Evolutionary conservation across 2,113 vertebrate species (phyloP).

Genomic region (Phaetusa simplex): DNA sequence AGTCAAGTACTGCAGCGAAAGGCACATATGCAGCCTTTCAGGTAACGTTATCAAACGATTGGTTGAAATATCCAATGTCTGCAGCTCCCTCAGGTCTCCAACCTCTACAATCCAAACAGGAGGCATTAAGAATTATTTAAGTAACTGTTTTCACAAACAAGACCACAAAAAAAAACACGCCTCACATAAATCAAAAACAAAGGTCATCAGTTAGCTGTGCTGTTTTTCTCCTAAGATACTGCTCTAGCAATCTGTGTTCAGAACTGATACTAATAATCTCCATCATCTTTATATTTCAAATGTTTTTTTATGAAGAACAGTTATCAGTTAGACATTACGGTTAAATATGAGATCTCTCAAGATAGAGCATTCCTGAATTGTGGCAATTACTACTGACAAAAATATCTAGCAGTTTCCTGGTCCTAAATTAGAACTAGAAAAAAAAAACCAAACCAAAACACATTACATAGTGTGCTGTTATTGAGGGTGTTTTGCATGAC

Average conservation of each 20-base stretch:
- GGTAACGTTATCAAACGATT: slow-evolving; percentile 89
- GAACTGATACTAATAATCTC: background rate
- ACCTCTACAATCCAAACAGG: slow-evolving; percentile 80
- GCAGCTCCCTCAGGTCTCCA: slow-evolving; percentile 90
- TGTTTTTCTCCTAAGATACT: background rate
- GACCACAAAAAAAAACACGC: fast-evolving
- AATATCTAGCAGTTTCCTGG: background rate
- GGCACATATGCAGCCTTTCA: slow-evolving; percentile 87
- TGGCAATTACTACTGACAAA: background rate
- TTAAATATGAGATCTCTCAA: background rate
- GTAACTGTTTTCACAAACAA: background rate
- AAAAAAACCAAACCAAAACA: background rate
- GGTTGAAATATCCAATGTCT: slow-evolving; percentile 91
- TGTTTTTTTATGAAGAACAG: background rate
- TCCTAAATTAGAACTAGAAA: background rate
- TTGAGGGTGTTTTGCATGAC: background rate
- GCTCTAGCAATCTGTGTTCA: background rate
- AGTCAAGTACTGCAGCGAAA: slow-evolving; percentile 92
- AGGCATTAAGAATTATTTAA: background rate
- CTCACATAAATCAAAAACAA: fast-evolving
- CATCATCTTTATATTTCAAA: background rate
- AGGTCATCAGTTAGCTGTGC: background rate
- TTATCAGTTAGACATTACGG: background rate
- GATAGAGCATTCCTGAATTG: background rate
- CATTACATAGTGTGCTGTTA: background rate